Conservation (phyloP, 2,113 vertebrate species). For the Vulpes lagopus region DNA sequence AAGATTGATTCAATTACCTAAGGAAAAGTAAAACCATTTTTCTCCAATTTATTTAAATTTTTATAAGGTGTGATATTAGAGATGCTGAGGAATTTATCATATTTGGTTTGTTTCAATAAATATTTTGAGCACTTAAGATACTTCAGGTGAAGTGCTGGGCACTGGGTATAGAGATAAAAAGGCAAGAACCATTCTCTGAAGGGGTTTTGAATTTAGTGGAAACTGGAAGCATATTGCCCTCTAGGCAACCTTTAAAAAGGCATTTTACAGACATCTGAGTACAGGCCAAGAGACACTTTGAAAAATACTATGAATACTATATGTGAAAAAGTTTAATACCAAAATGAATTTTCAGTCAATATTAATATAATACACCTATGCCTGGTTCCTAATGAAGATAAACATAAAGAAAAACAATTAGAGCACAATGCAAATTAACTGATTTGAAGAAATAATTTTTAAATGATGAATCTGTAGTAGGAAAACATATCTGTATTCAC, state of each 20-base stretch:
- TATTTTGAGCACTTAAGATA: neutral
- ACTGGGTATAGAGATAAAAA: neutral
- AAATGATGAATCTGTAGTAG: neutral
- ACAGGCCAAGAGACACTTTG: neutral
- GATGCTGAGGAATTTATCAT: neutral
- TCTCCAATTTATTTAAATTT: neutral
- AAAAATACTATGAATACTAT: neutral
- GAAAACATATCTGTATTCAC: neutral
- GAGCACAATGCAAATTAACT: neutral
- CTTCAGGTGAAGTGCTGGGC: neutral
- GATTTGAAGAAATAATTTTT: neutral
- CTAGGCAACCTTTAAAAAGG: neutral
- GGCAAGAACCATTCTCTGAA: neutral
- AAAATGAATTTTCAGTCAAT: neutral
- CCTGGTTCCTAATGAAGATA: neutral
- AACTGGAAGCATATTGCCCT: neutral
- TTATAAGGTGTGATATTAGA: neutral
- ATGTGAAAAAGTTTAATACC: neutral
- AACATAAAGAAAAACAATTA: conserved; percentile 4
- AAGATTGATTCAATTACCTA: neutral
- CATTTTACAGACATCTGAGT: neutral
- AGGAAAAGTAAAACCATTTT: neutral
- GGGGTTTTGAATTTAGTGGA: neutral
- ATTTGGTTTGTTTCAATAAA: neutral
- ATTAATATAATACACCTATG: neutral